phyloP scores from a whole-genome alignment of 2,888 invertebrate species.

The Cheilosia urbana region DNA sequence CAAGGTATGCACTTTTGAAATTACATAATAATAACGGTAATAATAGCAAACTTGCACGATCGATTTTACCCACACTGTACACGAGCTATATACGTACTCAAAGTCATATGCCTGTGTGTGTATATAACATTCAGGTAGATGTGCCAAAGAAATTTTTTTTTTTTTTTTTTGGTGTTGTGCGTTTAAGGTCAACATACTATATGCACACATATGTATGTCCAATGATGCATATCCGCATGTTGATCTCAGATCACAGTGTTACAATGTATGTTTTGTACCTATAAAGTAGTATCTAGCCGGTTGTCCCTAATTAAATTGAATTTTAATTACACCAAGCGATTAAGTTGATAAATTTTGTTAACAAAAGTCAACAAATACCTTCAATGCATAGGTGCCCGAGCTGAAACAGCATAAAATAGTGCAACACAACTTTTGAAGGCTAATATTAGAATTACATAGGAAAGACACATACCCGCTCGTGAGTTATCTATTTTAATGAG shows the following conservation, averaged over 20 bases:
- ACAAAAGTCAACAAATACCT: constrained; percentile 12
- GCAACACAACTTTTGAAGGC: constrained; percentile 34
- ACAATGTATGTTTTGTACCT: constrained; percentile 16
- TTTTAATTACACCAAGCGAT: not conserved
- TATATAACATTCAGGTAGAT: not conserved
- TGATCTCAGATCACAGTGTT: constrained; percentile 7
- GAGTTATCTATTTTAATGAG: constrained; percentile 57
- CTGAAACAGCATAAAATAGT: constrained; percentile 8
- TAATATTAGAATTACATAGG: constrained; percentile 57
- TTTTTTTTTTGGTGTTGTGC: not conserved
- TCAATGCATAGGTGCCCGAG: not conserved
- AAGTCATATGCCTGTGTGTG: too few species aligned
- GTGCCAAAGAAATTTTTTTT: not conserved
- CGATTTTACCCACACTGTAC: too few species aligned
- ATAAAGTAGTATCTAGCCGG: not conserved
- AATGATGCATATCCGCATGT: constrained; percentile 62
- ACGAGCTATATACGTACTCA: too few species aligned
- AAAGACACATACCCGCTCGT: constrained; percentile 26
- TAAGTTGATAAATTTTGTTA: not conserved
- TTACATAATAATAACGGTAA: too few species aligned
- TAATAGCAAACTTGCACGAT: too few species aligned
- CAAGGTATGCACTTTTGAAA: too few species aligned
- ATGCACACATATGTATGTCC: constrained; percentile 23
- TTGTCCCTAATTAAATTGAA: not conserved
- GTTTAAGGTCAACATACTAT: constrained; percentile 12